Conservation (phyloP, 37 sponge, comb jelly and placozoan species). For the Oscarella lobularis region DNA sequence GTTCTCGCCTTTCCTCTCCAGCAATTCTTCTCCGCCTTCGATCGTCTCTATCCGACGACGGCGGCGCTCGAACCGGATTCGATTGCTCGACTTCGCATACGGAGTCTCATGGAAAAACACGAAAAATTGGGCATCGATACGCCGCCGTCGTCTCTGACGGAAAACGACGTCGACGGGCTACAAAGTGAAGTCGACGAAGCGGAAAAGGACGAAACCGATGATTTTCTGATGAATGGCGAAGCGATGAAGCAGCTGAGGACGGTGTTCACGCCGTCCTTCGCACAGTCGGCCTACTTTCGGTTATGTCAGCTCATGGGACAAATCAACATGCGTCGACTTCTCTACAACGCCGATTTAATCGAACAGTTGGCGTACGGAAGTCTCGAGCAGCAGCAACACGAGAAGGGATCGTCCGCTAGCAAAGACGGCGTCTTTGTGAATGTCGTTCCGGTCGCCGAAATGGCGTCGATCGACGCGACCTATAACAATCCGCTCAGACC, state of each 20-base stretch:
- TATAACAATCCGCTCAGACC: background rate
- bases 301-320: conserved; percentile 75
- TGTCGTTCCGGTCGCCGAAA: background rate
- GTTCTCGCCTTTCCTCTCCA: conserved; percentile 4
- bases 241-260: background rate
- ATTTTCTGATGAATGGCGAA: too few species aligned
- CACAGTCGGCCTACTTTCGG: conserved; percentile 48
- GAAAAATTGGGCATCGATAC: background rate
- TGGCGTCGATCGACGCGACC: background rate
- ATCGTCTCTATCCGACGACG: background rate
- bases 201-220: background rate
- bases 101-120: background rate
- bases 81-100: background rate
- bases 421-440: too few species aligned
- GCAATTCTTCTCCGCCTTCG: conserved; percentile 10
- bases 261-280: conserved; percentile 41
- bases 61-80: background rate
- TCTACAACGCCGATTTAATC: conserved; percentile 53
- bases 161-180: background rate
- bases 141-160: too few species aligned
- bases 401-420: background rate
- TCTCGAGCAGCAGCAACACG: conserved; percentile 18
- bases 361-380: conserved; percentile 44
- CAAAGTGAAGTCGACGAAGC: background rate
- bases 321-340: conserved; percentile 23